Evolutionary conservation across 2,113 vertebrate genomes (phyloP).

Genomic region (Noturus placidus): DNA sequence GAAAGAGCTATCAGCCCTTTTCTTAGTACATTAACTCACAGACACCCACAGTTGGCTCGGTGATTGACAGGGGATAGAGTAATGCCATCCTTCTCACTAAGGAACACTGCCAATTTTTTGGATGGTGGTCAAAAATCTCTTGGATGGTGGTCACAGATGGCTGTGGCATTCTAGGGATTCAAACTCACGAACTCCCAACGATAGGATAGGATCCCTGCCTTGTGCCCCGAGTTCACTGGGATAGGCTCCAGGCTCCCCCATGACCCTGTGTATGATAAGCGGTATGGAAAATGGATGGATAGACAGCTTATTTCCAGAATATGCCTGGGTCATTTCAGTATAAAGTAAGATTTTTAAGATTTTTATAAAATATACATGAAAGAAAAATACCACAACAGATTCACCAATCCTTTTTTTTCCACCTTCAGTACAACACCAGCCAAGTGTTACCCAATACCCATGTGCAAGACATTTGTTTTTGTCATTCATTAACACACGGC

Average conservation of each 20-base stretch:
- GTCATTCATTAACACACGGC: neutral
- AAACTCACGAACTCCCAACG: neutral
- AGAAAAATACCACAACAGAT: neutral
- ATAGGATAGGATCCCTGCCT: too few relatives aligned
- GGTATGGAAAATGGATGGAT: too few relatives aligned
- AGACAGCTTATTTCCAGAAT: neutral
- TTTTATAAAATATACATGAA: neutral
- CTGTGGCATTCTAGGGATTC: neutral
- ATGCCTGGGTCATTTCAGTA: neutral
- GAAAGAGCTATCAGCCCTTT: neutral
- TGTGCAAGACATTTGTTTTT: neutral
- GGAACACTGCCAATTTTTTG: neutral
- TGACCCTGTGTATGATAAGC: too few relatives aligned
- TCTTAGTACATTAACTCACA: neutral
- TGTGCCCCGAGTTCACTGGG: too few relatives aligned
- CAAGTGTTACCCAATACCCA: neutral
- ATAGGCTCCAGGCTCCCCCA: too few relatives aligned
- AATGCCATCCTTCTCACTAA: neutral
- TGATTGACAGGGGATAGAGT: neutral
- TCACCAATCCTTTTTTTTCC: neutral
- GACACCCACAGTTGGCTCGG: neutral
- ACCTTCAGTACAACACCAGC: neutral
- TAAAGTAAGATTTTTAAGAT: too few relatives aligned
- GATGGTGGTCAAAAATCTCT: neutral
- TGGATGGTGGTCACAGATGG: neutral